Evolutionary conservation across 2,113 vertebrate genomes (phyloP).

Genomic region (Psophia crepitans): DNA sequence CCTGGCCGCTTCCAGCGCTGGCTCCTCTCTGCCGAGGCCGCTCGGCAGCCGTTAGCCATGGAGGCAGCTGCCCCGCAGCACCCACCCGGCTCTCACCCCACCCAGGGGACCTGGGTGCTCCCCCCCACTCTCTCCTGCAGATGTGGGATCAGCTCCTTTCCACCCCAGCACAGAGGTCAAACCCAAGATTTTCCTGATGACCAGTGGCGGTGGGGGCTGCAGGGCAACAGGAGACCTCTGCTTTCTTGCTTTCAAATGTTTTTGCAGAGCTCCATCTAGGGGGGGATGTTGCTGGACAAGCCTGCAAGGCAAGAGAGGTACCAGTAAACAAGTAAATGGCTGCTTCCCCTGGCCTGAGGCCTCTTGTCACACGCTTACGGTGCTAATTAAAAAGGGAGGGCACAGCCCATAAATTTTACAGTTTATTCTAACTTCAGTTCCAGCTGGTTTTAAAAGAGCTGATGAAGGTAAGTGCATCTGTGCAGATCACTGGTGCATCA

Average conservation of each 20-base stretch:
- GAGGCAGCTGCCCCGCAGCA: rapidly evolving
- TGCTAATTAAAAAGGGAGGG: constrained; percentile 37
- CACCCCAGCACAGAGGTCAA: neutral
- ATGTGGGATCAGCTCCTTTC: neutral
- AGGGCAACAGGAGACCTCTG: neutral
- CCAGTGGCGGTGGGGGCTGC: neutral
- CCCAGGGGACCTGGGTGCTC: neutral
- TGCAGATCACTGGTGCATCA: constrained; percentile 75
- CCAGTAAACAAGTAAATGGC: neutral
- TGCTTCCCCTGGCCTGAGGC: constrained; percentile 21
- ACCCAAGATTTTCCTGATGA: neutral
- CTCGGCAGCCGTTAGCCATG: neutral
- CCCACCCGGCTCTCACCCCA: too few species aligned
- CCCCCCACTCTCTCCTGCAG: neutral
- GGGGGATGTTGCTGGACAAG: constrained; percentile 19
- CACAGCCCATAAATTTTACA: constrained; percentile 69
- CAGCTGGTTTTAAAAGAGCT: constrained; percentile 64
- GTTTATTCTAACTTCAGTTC: constrained; percentile 53
- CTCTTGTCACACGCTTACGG: neutral
- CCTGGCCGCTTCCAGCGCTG: rapidly evolving
- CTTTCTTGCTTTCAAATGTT: constrained; percentile 3
- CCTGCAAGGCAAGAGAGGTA: neutral
- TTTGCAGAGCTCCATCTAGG: constrained; percentile 67
- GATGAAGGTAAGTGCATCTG: constrained; percentile 68
- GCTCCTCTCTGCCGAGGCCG: neutral